Evolutionary conservation across 2,113 vertebrate species (phyloP).

Genomic region (Elaphurus davidianus): DNA sequence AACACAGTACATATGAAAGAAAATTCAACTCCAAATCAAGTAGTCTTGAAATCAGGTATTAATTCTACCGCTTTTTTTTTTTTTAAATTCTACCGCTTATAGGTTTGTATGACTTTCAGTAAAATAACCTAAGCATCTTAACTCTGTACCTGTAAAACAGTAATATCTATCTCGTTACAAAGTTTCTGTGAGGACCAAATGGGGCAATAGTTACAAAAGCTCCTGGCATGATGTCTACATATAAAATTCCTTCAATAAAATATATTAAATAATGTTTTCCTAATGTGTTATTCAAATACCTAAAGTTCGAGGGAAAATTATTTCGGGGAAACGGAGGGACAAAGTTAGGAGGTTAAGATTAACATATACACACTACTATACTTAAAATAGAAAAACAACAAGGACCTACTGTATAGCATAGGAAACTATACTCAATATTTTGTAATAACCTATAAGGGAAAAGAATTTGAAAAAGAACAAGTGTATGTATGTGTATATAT

Average conservation of each 20-base stretch:
- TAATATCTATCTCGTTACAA: background rate
- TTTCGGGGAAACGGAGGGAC: background rate
- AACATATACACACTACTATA: background rate
- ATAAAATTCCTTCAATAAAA: background rate
- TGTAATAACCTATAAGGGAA: background rate
- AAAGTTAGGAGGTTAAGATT: background rate
- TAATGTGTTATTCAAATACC: conserved; percentile 1
- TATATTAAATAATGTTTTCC: background rate
- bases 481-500: background rate
- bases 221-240: background rate
- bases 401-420: background rate
- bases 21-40: conserved; percentile 7
- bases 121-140: background rate
- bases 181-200: background rate
- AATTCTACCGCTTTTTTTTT: background rate
- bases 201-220: background rate
- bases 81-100: background rate
- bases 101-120: background rate
- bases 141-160: background rate
- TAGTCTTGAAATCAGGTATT: background rate
- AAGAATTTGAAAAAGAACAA: background rate
- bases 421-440: background rate
- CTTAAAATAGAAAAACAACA: background rate
- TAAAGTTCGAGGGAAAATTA: background rate
- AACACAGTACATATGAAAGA: background rate